These are phyloP conservation scores for Sakesphorus luctuosus DNA, from an alignment of 2,113 vertebrate species.

Conservation along the genomic window DNA sequence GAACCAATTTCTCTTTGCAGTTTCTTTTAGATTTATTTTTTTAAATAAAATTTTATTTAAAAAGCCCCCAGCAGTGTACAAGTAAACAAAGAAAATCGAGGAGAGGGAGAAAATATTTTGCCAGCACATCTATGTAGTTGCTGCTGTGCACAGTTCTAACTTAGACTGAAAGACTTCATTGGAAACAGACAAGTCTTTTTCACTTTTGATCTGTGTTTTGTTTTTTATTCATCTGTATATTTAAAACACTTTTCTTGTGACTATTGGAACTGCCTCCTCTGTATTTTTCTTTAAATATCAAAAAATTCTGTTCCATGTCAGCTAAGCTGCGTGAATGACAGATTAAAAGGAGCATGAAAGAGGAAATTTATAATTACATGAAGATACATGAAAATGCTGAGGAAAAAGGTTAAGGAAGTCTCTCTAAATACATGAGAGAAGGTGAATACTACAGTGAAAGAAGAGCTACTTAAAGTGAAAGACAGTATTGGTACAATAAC, in stretches of 20 bases:
- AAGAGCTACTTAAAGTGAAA: not conserved
- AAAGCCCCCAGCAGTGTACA: not conserved
- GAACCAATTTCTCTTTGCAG: not conserved
- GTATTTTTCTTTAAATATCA: not conserved
- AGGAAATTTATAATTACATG: not conserved
- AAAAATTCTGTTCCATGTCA: not conserved
- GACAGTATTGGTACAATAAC: not conserved
- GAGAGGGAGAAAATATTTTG: not conserved
- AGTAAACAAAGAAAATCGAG: not conserved
- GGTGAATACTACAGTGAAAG: not conserved
- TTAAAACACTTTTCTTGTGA: not conserved
- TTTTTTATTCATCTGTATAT: not conserved
- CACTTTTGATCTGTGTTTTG: not conserved
- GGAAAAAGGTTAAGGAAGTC: not conserved
- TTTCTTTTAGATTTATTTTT: not conserved
- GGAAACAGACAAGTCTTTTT: not conserved
- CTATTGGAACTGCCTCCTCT: not conserved
- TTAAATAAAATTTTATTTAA: not conserved
- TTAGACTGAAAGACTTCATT: not conserved
- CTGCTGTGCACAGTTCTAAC: not conserved
- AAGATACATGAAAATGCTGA: not conserved
- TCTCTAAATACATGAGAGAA: not conserved
- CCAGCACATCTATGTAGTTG: not conserved
- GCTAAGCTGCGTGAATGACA: not conserved
- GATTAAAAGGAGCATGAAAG: not conserved